Percentiles rank a stretch among this genome's conserved stretches.
These are phyloP conservation scores for Protobothrops mucrosquamatus DNA, from an alignment of 2,113 vertebrate species.

Conservation along the genomic window DNA sequence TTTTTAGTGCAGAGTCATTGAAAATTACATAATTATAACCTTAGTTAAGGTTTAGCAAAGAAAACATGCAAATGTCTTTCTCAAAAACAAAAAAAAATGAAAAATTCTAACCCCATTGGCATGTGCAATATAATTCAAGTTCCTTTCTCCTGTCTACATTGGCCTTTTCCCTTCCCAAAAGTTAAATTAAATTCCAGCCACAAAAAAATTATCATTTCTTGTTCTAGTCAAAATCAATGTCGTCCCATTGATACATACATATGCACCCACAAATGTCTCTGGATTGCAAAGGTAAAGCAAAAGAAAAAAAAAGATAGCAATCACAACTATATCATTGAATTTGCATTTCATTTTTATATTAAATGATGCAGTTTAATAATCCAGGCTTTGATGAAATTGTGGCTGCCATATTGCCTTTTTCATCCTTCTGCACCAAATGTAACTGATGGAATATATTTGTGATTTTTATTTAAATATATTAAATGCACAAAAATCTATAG, in stretches of 20 bases:
- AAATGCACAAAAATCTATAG: background rate
- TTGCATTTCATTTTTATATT: background rate
- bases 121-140: background rate
- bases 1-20: background rate
- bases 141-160: background rate
- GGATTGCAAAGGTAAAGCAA: background rate
- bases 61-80: background rate
- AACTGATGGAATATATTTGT: background rate
- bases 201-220: background rate
- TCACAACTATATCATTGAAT: background rate
- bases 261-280: background rate
- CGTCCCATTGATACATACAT: background rate
- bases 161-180: background rate
- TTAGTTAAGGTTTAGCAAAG: background rate
- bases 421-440: background rate
- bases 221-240: background rate
- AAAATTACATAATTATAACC: background rate
- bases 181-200: background rate
- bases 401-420: background rate
- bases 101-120: background rate
- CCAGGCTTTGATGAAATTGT: background rate
- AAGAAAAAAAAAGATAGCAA: background rate
- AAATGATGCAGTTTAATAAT: background rate
- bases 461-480: background rate
- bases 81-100: background rate